These are phyloP conservation scores for Bembecia ichneumoniformis DNA, from an alignment of 2,888 invertebrate genomes.

Conservation along the genomic window DNA sequence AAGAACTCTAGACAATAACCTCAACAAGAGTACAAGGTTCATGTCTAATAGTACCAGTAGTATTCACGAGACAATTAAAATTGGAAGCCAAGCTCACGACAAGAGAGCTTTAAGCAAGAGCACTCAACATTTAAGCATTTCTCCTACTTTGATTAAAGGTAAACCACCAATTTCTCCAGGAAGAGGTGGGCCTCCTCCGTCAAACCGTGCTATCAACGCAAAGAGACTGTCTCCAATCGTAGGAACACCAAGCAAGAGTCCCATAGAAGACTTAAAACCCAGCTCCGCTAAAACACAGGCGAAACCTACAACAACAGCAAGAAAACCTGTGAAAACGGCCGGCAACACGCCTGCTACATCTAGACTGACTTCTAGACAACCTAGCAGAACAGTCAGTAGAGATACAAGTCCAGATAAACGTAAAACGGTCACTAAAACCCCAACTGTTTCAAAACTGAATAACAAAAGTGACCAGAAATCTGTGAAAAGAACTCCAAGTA, in stretches of 20 bases:
- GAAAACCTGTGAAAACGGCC: conserved; percentile 43
- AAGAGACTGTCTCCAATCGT: conserved; percentile 66
- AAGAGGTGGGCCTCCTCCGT: conserved; percentile 59
- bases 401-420: conserved; percentile 60
- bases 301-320: conserved; percentile 37
- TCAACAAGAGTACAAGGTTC: conserved; percentile 47
- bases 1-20: conserved; percentile 33
- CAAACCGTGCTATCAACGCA: conserved; percentile 53
- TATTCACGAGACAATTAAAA: conserved; percentile 56
- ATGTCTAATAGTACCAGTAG: conserved; percentile 66
- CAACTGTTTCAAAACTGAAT: conserved; percentile 20
- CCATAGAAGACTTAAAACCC: conserved; percentile 48
- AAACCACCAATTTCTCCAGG: conserved; percentile 66
- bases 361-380: conserved; percentile 57
- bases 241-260: conserved; percentile 65
- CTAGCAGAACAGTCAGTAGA: conserved; percentile 51
- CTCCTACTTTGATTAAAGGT: conserved; percentile 50
- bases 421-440: conserved; percentile 26
- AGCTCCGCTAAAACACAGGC: conserved; percentile 38
- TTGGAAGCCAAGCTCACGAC: conserved; percentile 53
- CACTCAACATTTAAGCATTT: conserved; percentile 47
- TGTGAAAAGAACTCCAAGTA: conserved; percentile 39
- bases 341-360: conserved; percentile 51
- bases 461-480: conserved; percentile 27
- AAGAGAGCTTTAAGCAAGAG: conserved; percentile 54